Evolutionary conservation across 2,797 vertebrate species (phyloP).

Genomic region (Macroramphosus scolopax): DNA sequence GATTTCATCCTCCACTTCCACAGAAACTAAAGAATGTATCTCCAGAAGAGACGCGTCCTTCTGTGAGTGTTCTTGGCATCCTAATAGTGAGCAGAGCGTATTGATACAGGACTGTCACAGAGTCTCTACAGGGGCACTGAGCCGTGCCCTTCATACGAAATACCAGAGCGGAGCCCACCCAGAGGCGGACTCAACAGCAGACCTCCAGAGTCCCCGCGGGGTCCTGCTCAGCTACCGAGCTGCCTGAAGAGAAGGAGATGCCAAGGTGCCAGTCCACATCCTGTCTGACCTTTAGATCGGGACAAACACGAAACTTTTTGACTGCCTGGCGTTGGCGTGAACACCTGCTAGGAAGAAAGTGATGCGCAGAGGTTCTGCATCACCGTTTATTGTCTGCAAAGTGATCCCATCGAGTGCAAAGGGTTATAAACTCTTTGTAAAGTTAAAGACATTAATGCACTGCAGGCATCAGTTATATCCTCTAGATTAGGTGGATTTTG

Average conservation of each 20-base stretch:
- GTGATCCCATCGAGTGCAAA: not conserved
- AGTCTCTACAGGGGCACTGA: constrained; percentile 38
- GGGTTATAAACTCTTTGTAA: not conserved
- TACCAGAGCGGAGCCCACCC: constrained; percentile 66
- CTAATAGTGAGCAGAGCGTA: constrained; percentile 19
- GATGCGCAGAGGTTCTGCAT: not conserved
- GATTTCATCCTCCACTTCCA: constrained; percentile 4
- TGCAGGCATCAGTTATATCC: not conserved
- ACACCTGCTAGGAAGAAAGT: constrained; percentile 21
- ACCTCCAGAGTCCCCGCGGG: constrained; percentile 47
- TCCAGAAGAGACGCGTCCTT: too few relatives aligned
- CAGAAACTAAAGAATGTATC: too few relatives aligned
- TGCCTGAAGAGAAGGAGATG: constrained; percentile 61
- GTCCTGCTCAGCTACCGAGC: constrained; percentile 37
- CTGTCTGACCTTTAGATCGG: constrained; percentile 72
- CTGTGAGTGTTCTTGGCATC: constrained; percentile 11
- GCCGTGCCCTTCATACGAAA: constrained; percentile 69
- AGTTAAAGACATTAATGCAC: not conserved
- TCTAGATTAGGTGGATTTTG: too few relatives aligned
- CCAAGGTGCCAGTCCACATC: constrained; percentile 60
- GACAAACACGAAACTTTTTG: constrained; percentile 23
- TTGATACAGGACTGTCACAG: constrained; percentile 43
- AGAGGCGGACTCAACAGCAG: constrained; percentile 32
- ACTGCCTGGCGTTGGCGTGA: constrained; percentile 17
- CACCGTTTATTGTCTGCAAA: not conserved